Base-by-base conservation (phyloP, 2,797 vertebrate species). In the Galago senegalensis region DNA sequence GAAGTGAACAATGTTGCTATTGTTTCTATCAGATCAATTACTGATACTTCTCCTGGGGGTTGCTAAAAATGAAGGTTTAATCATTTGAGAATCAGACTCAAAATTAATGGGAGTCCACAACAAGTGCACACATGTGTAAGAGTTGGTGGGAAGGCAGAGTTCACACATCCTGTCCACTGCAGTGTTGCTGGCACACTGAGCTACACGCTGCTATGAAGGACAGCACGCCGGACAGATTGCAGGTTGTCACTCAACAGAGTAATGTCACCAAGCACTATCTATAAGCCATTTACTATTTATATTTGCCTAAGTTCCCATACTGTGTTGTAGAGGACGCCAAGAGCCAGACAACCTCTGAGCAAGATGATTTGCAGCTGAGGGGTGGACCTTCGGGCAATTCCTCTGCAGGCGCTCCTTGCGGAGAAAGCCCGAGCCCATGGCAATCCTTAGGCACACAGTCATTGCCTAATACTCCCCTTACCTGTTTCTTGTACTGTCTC, bases 221-320 rank as follows among this genome's bases (percentile, higher is more conserved):
- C 7, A 3, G 83, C 4, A n/a, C 5, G 2, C 17, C 4, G 18
- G 81, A 21, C 49, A 34, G 3, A 5, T 3, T 0, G 0, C 0
- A 0, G 31, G 16, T 70, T 0, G 0, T 14, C 40, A 3, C 1
- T 0, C 7, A 13, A 27, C 27, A 46, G 0, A 40, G 40, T 0
- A 7, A 2, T 7, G 31, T 0, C 2, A 37, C n/a, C 21, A 40
- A 0, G 27, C 11, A 73, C 0, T 27, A 40, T 25, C 37, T 18
- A 12, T 12, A 23, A 49, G 12, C 76, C 76, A 58, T 21, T 29
- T 14, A 63, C 5, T 27, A 43, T 4, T 29, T 0, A 14, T 11
- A 10, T 63, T 34, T 63, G 16, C 72, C 27, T 34, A 37, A 7
- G 11, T 23, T 40, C 37, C 56, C 67, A 43, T 37, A 60, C 20